phyloP scores from a whole-genome alignment of 2,888 invertebrate species.

The Macrosiphum euphorbiae region DNA sequence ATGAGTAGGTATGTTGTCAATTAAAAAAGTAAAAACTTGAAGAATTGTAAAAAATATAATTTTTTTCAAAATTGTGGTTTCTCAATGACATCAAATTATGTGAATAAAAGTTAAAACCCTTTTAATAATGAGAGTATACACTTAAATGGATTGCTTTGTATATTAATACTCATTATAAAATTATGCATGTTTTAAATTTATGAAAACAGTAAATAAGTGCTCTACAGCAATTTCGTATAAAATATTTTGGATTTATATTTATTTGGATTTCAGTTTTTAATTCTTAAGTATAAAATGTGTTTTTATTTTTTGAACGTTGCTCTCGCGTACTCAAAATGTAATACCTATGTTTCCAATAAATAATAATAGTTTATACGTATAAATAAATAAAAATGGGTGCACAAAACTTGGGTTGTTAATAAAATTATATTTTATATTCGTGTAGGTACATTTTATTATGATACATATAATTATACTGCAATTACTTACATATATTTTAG shows the following conservation, averaged over 20 bases:
- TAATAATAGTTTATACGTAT: neutral
- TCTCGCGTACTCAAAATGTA: neutral
- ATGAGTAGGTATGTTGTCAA: too few relatives aligned
- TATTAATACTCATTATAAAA: neutral
- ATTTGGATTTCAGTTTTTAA: neutral
- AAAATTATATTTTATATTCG: neutral
- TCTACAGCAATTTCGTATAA: neutral
- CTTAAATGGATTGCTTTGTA: neutral
- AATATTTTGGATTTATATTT: neutral
- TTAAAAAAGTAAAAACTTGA: too few relatives aligned
- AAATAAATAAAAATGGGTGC: neutral
- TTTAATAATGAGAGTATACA: too few relatives aligned
- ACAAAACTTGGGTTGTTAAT: neutral
- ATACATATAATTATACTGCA: neutral
- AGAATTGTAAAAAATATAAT: too few relatives aligned
- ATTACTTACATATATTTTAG: neutral
- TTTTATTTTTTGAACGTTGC: too few relatives aligned
- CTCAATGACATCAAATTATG: too few relatives aligned
- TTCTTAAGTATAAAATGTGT: neutral
- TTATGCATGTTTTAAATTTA: neutral
- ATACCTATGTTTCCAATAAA: neutral
- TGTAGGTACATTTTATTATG: neutral
- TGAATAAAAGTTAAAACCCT: too few relatives aligned
- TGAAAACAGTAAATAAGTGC: neutral
- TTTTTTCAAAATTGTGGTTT: too few relatives aligned